Conservation (phyloP, 2,888 invertebrate species). For the Deilephila elpenor region DNA sequence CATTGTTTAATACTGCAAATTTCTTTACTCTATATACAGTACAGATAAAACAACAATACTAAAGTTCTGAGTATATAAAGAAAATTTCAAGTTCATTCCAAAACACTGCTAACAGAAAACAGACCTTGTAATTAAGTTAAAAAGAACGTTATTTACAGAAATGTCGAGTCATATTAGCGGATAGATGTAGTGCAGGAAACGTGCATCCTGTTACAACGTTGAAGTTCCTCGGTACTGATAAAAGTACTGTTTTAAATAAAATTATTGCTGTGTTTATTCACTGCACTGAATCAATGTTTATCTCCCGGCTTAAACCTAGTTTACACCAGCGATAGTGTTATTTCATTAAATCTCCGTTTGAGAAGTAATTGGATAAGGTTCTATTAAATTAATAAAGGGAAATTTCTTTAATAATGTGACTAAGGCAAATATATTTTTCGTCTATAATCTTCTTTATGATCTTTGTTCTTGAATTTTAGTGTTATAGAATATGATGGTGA, state of each 20-base stretch:
- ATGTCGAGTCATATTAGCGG: conserved; percentile 23
- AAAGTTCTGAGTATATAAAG: neutral
- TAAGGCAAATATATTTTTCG: no score
- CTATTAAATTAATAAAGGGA: neutral
- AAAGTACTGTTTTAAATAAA: conserved; percentile 24
- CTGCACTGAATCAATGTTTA: conserved; percentile 26
- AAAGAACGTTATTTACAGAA: neutral
- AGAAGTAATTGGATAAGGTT: neutral
- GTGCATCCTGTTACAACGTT: conserved; percentile 25
- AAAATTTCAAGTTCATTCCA: neutral
- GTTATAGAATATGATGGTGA: no score
- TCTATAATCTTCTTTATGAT: no score
- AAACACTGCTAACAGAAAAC: neutral
- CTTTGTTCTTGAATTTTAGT: no score
- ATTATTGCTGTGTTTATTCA: conserved; percentile 23
- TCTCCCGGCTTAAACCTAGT: neutral
- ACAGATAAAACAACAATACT: neutral
- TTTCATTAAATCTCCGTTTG: conserved; percentile 6
- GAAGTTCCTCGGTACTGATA: conserved; percentile 16
- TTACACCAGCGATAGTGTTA: neutral
- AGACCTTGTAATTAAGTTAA: neutral
- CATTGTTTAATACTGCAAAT: no score
- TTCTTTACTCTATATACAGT: no score
- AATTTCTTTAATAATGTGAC: no score
- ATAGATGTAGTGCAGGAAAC: conserved; percentile 24